phyloP scores from a whole-genome alignment of 1,140 invertebrate species.

The Paramacrobiotus metropolitanus region DNA sequence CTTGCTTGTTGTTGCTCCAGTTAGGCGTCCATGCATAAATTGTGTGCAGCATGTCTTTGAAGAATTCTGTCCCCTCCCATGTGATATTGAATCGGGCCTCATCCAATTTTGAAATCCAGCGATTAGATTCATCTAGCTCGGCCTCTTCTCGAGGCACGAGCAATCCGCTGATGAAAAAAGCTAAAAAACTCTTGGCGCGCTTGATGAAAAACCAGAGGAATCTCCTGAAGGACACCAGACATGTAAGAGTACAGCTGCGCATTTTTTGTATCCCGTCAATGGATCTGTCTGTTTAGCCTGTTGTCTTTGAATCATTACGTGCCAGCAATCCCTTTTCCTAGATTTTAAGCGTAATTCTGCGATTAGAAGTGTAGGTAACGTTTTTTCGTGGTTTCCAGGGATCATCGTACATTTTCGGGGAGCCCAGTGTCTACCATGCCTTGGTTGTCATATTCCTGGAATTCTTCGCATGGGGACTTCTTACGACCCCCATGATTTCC shows the following conservation, averaged over 20 bases:
- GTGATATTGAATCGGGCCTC: not conserved
- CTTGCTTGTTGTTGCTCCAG: too few relatives aligned
- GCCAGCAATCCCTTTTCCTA: not conserved
- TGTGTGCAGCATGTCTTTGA: not conserved
- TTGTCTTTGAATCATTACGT: too few relatives aligned
- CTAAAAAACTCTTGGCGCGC: not conserved
- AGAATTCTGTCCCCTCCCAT: not conserved
- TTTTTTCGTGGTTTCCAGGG: not conserved
- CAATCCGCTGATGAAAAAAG: not conserved
- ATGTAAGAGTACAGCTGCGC: not conserved
- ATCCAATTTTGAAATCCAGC: too few relatives aligned
- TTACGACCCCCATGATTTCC: slow-evolving; percentile 91
- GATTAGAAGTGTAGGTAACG: not conserved
- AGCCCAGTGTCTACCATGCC: slow-evolving; percentile 88
- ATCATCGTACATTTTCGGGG: slow-evolving; percentile 31
- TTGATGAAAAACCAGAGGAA: slow-evolving; percentile 3
- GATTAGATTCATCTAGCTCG: too few relatives aligned
- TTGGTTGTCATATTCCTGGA: slow-evolving; percentile 96
- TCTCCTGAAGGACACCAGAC: not conserved
- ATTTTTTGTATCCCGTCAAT: too few relatives aligned
- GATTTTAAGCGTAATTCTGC: not conserved
- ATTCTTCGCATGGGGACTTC: slow-evolving; percentile 96
- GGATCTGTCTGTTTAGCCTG: too few relatives aligned
- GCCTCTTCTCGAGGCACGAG: too few relatives aligned
- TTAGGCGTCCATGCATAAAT: too few relatives aligned